Base-by-base conservation (phyloP, 2,797 vertebrate species). In the Amblyraja radiata region DNA sequence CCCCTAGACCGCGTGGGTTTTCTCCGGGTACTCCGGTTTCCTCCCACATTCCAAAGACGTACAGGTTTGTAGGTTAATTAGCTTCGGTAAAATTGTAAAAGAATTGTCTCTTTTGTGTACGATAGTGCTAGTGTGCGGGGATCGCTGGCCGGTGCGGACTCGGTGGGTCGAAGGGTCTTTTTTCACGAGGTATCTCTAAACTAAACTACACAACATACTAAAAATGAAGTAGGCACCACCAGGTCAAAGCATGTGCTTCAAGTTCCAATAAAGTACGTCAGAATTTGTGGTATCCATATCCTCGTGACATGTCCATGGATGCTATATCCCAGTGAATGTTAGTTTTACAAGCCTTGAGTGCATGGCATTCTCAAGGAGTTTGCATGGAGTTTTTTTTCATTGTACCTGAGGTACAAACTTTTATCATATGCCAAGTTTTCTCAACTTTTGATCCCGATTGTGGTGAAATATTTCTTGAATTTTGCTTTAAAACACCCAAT, bases 361-460 rank as follows among this genome's bases (percentile, higher is more conserved):
- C 23, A 28, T 32, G 39, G 88, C 32, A 71, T 91, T 91, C 39
- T 92, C 71, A 23, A 92, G 18, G 36, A 92, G 73, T 92, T 92
- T 54, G 39, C 90, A 92, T 76, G 74, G 90, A 92, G 46, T 71
- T 14, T 92, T 92, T 92, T 91, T 92, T 76, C 16, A 90, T 90
- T 71, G 65, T 90, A 54, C 46, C 5, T 6, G 5, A 90, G 71
- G 28, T 28, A 23, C 73, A 92, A 39, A 76, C 54, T 25, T 71
- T 65, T 71, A 71, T 68, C 65, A 32, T 5, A 74, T 54, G 90
- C 68, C 76, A 71, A 92, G 90, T 39, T 92, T 92, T 92, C 90
- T 58, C 65, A 36, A 84, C 16, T 77, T 21, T 81, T 93, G 46
- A 46, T 46, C 46, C 46, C 93, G 36, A 83, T 81, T 83, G 78